Base-by-base conservation (phyloP, 2,888 invertebrate genomes). In the Lydus trimaculatus region DNA sequence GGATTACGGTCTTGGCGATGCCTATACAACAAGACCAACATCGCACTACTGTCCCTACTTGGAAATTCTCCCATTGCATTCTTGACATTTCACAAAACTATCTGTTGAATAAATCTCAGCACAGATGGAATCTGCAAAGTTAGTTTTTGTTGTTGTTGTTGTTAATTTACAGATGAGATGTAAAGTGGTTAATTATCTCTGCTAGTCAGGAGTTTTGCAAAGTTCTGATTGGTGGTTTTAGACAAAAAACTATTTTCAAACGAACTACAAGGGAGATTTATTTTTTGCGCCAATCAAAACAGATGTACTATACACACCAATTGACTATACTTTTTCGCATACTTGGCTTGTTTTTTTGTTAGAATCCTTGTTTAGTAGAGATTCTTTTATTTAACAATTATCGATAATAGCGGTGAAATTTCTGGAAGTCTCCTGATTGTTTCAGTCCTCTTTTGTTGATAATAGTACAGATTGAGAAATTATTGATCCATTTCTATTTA, bases 1-100 rank as follows among this genome's bases (percentile, higher is more conserved):
- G 73, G 72, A 76, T 76, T 74, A 78, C 76, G 73, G 73, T 71
- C 70, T 72, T 68, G 65, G 74, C 73, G 74, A 76, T 76, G 71
- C 70, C 62, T n/a, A 64, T 72, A 68, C 66, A 72, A 61, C 48
- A 56, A 56, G 56, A 68, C 64, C 73, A 73, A 73, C 72, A 71
- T 73, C 65, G 69, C 72, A 72, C 70, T 67, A 72, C 70, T 67
- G 66, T 17, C 74, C 74, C 65, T 76, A 74, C 74, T 76, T 76
- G 76, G 74, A 76, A 75, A 68, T 20, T 56, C 56, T 67, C 66
- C 66, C 73, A 72, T 71, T 63, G 67, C 70, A 75, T 76, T 74
- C 74, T 66, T 31, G 31, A 31, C 58, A 58, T 52, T 66, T 31
- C 58, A 59, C 31, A 69, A 65, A 65, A 59, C 58, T 63, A 66